Evolutionary conservation across 2,888 invertebrate genomes (phyloP), one percentile per base, ranked within the genome.

Genomic region (Maniola hyperantus): DNA sequence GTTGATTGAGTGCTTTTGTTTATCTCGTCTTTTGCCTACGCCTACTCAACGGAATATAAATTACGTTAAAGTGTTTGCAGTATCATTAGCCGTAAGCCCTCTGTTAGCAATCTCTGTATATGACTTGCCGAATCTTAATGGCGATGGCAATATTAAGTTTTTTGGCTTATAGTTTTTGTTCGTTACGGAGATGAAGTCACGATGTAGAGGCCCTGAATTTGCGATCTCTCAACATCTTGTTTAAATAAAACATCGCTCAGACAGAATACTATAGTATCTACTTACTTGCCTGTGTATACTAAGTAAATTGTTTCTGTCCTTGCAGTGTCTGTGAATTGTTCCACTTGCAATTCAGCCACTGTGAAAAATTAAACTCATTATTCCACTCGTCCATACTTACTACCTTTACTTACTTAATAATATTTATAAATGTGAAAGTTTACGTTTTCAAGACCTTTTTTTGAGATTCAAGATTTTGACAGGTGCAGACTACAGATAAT

Each of bases 131-230:
- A 64, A 15, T 65, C 58, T n/a, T 65, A 57, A 20, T 57, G 57
- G 7, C 55, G 39, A 20, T 57, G 42, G 13, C 20, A 39, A 57
- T 42, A 57, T 57, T 11, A 10, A 55, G 57, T 20, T 42, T 57
- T 55, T 57, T 57, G 10, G 8, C 11, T 13, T 53, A 10, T 39
- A 20, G 83, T 89, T 91, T 91, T 91, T 91, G 89, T 89, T 90
- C 87, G 88, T 89, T 89, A 88, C 83, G 67, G 74, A 79, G 84
- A 80, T 77, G 82, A 85, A 82, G 86, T 90, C 88, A 89, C 88
- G 87, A 80, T 79, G 81, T 77, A 74, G 65, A 74, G 65, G 63
- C 50, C 60, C 64, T 48, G 60, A 20, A 15, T 1, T n/a, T 42
- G 33, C 10, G 36, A n/a, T 20, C 18, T 54, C 34, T 15, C 48